Evolutionary conservation across 2,113 vertebrate species (phyloP), one percentile per base, ranked within the genome.

Genomic region (Xenopus laevis): DNA sequence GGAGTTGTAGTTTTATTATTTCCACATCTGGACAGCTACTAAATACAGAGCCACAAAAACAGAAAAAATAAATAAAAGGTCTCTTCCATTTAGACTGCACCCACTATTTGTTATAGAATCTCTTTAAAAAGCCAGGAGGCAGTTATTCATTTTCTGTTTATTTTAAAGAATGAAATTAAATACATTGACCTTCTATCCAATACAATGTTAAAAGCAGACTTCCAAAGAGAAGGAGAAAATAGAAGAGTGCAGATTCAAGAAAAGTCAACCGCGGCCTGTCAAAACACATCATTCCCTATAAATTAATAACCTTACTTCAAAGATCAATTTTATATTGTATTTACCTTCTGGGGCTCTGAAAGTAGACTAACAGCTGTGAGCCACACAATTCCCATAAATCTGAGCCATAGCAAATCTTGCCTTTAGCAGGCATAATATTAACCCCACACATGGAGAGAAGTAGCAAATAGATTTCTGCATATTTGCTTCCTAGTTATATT

Each of bases 301-400:
- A 74, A 74, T 74, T 58, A 74, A 74, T 74, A 68, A 61, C 55
- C 55, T 60, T n/a, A 74, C 72, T 74, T 74, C 72, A 74, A 74
- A 74, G 72, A 74, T 74, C 64, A 60, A 68, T 68, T 67, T 74
- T 74, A 74, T 74, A 67, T 74, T 30, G 64, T 60, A 67, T 74
- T 74, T 74, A 68, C 55, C 72, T 74, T 74, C n/a, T 74, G 65
- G 72, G 72, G 72, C 55, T 61, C 58, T 47, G 55, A 65, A 60
- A 52, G 72, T 44, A 11, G 45, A 59, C 61, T 45, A 30, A 65
- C 71, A 74, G 71, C 71, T 74, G 71, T 27, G 12, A 67, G 40
- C 64, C 72, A 68, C 72, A 74, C 65, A 60, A 68, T 68, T 61
- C 65, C 65, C 72, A 74, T 74, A 74, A 74, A 74, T 60, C 40